These are phyloP conservation scores for Lepus europaeus DNA, from an alignment of 2,113 vertebrate species.

Conservation along the genomic window DNA sequence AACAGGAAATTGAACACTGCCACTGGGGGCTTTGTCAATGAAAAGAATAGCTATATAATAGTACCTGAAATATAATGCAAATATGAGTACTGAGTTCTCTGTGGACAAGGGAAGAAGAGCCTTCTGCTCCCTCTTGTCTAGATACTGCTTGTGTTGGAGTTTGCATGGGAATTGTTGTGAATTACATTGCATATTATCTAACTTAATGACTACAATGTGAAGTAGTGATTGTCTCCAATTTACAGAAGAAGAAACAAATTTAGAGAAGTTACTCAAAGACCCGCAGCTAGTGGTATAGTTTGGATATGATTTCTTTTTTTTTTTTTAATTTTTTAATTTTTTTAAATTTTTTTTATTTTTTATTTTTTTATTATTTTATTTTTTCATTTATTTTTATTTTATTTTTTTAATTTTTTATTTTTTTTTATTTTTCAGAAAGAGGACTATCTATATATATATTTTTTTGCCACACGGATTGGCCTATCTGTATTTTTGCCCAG, in stretches of 20 bases:
- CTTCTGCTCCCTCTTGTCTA: not conserved
- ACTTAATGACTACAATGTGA: not conserved
- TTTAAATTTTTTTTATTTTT: no score
- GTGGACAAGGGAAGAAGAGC: not conserved
- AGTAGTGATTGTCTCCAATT: not conserved
- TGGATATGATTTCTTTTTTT: no score
- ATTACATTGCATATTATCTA: not conserved
- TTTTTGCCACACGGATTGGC: no score
- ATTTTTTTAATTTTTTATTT: no score
- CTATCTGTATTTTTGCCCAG: not conserved
- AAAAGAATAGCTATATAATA: not conserved
- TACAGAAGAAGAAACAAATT: not conserved
- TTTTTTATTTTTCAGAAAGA: no score
- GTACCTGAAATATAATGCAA: not conserved
- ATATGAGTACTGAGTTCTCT: not conserved
- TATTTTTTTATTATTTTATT: no score
- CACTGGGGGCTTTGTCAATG: not conserved
- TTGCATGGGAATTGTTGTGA: not conserved
- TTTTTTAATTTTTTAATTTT: no score
- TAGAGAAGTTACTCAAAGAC: not conserved
- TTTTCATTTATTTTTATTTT: no score
- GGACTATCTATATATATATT: not conserved
- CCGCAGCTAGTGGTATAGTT: no score
- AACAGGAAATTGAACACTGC: not conserved
- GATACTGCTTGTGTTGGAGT: not conserved